Conservation (phyloP, 2,888 invertebrate species). For the Andricus quercusramuli region DNA sequence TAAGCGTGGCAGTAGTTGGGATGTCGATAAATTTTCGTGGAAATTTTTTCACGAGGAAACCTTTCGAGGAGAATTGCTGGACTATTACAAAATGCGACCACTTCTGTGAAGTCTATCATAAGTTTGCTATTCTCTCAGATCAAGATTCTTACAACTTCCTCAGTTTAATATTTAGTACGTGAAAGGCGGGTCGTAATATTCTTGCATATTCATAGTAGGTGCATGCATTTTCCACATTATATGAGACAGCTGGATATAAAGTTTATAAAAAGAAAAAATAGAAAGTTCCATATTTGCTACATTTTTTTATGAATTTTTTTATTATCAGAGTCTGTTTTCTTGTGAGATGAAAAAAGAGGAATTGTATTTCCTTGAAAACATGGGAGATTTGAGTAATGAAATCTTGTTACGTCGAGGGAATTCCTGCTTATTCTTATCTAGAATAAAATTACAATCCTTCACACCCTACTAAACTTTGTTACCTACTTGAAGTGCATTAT, state of each 20-base stretch:
- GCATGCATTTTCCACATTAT: slow-evolving; percentile 25
- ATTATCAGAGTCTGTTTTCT: slow-evolving; percentile 9
- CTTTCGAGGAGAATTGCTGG: background rate
- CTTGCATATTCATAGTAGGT: slow-evolving; percentile 25
- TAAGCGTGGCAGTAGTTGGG: no score
- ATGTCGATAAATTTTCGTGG: no score
- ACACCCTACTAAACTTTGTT: slow-evolving; percentile 28
- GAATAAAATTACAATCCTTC: slow-evolving; percentile 37
- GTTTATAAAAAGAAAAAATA: slow-evolving; percentile 20
- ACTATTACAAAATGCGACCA: background rate
- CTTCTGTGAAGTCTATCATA: background rate
- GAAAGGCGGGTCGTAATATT: slow-evolving; percentile 19
- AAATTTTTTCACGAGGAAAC: background rate
- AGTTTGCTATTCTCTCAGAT: slow-evolving; percentile 13
- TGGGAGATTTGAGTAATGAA: slow-evolving; percentile 32
- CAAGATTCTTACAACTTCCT: slow-evolving; percentile 24
- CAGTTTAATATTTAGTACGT: slow-evolving; percentile 29
- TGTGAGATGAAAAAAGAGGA: slow-evolving; percentile 6
- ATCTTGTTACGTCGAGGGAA: slow-evolving; percentile 6
- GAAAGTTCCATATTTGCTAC: background rate
- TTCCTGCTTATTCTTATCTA: slow-evolving; percentile 28
- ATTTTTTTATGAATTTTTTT: background rate
- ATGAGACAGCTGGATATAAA: slow-evolving; percentile 31
- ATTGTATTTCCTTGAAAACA: slow-evolving; percentile 8
- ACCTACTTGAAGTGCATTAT: background rate